phyloP scores from a whole-genome alignment of 2,113 vertebrate species.

The Casuarius casuarius region DNA sequence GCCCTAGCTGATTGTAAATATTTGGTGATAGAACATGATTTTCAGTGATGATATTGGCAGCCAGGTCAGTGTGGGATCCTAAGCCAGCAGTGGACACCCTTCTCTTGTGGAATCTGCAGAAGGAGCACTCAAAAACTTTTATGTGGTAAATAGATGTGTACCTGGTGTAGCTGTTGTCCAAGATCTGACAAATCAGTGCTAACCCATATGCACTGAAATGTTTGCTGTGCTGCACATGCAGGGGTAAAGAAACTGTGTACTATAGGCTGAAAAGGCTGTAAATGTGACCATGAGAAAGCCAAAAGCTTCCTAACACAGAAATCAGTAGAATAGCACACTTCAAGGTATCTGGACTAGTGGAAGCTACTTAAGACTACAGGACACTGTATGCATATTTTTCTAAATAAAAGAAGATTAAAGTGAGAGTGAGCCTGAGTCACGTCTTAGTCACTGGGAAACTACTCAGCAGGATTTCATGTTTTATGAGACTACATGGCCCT shows the following conservation, averaged over 20 bases:
- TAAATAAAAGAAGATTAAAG: not conserved
- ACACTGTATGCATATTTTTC: not conserved
- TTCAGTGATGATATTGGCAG: not conserved
- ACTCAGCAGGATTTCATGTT: not conserved
- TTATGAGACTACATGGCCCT: not conserved
- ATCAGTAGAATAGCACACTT: not conserved
- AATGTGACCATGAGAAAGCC: not conserved
- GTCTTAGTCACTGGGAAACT: not conserved
- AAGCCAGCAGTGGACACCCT: not conserved
- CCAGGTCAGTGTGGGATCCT: not conserved
- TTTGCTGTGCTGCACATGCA: not conserved
- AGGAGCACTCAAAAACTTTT: not conserved
- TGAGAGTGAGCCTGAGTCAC: not conserved
- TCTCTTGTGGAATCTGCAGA: not conserved
- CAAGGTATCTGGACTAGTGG: fast-evolving
- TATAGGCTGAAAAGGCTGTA: not conserved
- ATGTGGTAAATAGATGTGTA: not conserved
- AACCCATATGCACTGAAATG: not conserved
- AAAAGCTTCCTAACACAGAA: not conserved
- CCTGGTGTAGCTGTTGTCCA: not conserved
- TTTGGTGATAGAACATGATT: not conserved
- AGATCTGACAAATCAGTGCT: not conserved
- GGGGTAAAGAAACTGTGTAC: not conserved
- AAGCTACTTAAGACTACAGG: not conserved
- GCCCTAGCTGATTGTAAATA: not conserved